A percentile compares a stretch with the other conserved stretches of the same genome.
These are phyloP conservation scores for Nephrotoma appendiculata DNA, from an alignment of 2,888 invertebrate species.

Conservation along the genomic window DNA sequence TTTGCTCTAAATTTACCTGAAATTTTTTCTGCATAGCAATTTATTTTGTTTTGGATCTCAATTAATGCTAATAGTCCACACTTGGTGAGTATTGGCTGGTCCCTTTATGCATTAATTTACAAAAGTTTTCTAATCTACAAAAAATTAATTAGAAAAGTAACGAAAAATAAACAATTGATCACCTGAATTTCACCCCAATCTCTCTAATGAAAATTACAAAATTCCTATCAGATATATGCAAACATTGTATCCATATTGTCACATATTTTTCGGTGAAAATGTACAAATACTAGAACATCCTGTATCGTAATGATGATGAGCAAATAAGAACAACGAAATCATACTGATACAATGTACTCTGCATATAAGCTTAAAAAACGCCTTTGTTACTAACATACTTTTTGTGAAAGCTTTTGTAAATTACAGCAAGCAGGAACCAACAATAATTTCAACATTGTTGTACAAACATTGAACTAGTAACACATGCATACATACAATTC, in stretches of 20 bases:
- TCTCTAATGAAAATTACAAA: neutral
- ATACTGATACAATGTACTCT: neutral
- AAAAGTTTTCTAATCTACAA: too few species aligned
- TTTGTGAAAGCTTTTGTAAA: neutral
- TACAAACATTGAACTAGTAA: neutral
- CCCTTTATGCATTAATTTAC: too few species aligned
- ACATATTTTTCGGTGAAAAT: neutral
- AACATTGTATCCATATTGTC: neutral
- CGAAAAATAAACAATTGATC: neutral
- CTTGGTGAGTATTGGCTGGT: too few species aligned
- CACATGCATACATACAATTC: neutral
- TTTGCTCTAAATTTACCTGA: too few species aligned
- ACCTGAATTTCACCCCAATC: neutral
- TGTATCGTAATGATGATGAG: neutral
- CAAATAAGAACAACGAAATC: neutral
- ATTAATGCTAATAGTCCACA: too few species aligned
- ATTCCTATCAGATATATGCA: neutral
- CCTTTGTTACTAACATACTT: neutral
- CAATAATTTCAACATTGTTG: neutral
- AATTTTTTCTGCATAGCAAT: too few species aligned
- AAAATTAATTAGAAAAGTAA: neutral
- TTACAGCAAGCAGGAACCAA: neutral
- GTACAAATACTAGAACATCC: neutral
- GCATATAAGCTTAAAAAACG: neutral
- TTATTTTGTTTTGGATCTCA: too few species aligned